A percentile compares a stretch with the other conserved stretches of the same genome.
phyloP scores from a whole-genome alignment of 2,888 invertebrate species.

The Epistrophe grossulariae region DNA sequence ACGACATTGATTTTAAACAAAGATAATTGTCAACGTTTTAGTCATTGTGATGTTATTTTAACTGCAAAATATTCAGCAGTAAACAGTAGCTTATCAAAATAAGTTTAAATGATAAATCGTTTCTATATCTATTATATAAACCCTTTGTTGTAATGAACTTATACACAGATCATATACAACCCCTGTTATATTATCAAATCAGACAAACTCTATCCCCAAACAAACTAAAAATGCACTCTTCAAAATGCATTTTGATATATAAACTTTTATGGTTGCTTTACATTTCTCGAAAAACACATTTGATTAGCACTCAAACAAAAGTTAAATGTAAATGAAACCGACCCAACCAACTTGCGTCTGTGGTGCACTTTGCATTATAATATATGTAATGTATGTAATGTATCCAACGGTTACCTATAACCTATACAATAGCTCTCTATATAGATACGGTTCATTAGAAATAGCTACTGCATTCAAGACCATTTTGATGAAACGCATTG shows the following conservation, averaged over 20 bases:
- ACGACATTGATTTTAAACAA: not conserved
- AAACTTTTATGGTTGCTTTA: constrained; percentile 68
- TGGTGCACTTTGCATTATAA: constrained; percentile 30
- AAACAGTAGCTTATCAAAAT: not conserved
- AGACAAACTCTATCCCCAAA: constrained; percentile 3
- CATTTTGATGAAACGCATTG: constrained; percentile 58
- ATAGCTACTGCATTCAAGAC: constrained; percentile 31
- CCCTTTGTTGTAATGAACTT: not conserved
- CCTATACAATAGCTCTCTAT: not conserved
- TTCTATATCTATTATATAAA: not conserved
- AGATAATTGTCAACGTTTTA: not conserved
- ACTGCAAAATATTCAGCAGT: not conserved
- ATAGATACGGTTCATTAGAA: constrained; percentile 57
- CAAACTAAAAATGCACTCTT: not conserved
- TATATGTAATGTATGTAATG: not conserved
- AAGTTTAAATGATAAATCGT: not conserved
- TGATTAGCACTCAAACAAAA: constrained; percentile 74
- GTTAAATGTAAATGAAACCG: constrained; percentile 64
- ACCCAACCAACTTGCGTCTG: constrained; percentile 34
- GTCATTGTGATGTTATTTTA: not conserved
- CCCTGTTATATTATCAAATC: not conserved
- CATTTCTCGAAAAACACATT: constrained; percentile 60
- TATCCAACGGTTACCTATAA: constrained; percentile 43
- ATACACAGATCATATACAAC: not conserved
- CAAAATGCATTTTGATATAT: constrained; percentile 38